Evolutionary conservation across 2,888 invertebrate genomes (phyloP).

Genomic region (Lypha dubia): DNA sequence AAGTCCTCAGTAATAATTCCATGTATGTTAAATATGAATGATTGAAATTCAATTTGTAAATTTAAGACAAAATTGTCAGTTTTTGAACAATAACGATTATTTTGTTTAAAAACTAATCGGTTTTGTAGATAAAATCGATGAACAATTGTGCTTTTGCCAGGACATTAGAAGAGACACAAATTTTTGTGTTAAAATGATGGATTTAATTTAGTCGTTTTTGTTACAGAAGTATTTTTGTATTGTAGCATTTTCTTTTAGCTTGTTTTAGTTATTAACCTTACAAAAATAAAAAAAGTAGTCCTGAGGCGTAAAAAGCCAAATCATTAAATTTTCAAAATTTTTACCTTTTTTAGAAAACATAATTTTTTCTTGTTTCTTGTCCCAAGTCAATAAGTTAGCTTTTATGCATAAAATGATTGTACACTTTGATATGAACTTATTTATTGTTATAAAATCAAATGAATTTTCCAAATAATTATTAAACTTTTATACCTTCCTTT

Average conservation of each 20-base stretch:
- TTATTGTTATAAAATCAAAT: not conserved
- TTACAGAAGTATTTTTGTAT: not conserved
- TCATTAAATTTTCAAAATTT: no score
- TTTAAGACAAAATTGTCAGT: not conserved
- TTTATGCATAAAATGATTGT: not conserved
- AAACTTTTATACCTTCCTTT: not conserved
- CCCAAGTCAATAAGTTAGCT: not conserved
- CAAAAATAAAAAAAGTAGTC: no score
- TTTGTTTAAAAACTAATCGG: not conserved
- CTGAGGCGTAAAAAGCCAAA: no score
- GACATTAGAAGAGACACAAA: not conserved
- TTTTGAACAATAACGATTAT: conserved; percentile 22
- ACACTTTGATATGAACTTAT: not conserved
- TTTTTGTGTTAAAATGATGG: not conserved
- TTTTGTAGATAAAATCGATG: conserved; percentile 1
- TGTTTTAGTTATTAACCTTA: no score
- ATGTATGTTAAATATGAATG: conserved; percentile 60
- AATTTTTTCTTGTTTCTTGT: no score
- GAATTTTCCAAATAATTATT: not conserved
- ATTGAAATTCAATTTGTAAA: conserved; percentile 52
- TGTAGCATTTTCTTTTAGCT: not conserved
- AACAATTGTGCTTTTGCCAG: not conserved
- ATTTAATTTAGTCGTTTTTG: not conserved
- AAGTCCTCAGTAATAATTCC: conserved; percentile 47
- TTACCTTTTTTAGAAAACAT: no score